These are phyloP conservation scores for Pteropus rufus DNA, from an alignment of 2,797 vertebrate species.

Conservation along the genomic window DNA sequence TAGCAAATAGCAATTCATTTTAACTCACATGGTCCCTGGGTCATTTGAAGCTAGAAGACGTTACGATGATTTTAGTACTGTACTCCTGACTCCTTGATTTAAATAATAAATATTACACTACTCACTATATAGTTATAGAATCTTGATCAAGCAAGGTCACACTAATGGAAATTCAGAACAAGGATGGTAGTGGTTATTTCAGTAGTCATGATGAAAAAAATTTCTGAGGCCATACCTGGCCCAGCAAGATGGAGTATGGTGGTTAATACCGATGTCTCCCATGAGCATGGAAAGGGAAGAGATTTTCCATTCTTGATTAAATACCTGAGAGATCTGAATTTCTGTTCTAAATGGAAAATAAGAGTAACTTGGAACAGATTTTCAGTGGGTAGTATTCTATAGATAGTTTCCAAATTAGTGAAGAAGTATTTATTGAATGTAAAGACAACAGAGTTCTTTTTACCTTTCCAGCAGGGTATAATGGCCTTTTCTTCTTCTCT, in stretches of 20 bases:
- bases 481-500: neutral
- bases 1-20: neutral
- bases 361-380: neutral
- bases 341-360: neutral
- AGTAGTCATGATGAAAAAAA: neutral
- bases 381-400: neutral
- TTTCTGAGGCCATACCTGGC: neutral
- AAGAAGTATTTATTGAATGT: neutral
- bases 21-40: neutral
- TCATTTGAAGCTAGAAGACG: neutral
- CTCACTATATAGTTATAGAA: neutral
- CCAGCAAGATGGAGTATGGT: neutral
- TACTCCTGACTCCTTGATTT: conserved; percentile 15
- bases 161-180: neutral
- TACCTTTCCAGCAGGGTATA: neutral
- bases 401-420: neutral
- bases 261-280: neutral
- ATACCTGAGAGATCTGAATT: neutral
- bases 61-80: neutral
- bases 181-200: neutral
- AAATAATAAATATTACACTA: neutral
- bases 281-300: neutral
- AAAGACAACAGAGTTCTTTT: neutral
- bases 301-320: neutral
- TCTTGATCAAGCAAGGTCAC: neutral